Base-by-base conservation (phyloP, 2,888 invertebrate species). In the Tupiocoris notatus region DNA sequence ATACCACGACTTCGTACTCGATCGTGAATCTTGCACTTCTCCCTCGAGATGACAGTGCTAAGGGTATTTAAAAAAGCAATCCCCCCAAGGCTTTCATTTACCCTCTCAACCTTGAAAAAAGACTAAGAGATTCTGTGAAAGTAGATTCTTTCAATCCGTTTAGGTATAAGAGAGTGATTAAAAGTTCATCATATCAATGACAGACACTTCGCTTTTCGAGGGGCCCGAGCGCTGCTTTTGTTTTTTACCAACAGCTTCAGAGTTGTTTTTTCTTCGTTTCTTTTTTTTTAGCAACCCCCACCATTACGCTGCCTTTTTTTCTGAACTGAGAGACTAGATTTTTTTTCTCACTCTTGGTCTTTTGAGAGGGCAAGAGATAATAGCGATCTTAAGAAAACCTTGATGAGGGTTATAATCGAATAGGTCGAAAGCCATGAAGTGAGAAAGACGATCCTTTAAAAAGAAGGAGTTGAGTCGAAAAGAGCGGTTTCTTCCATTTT, bases 171-270 rank as follows among this genome's bases (percentile, higher is more conserved):
- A 76, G 75, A 67, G 78, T 78, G 78, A 78, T 78, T 78, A 78
- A 78, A 78, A 78, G 73, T 78, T 78, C 76, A 78, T 78, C 78
- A 78, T 78, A 78, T 78, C 78, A 78, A 78, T 78, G 78, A 77
- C 78, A 76, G 78, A 77, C 78, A 77, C 78, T 78, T 78, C 67
- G 39, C 23, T 39, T n/a, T 39, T 39, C 39, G 39, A 39, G 39
- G 39, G 39, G 39, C 39, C n/a, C 21, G 67, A 67, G 76, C 71
- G 24, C 66, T 21, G 78, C 71, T 76, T 78, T 78, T 78, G 76
- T 78, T 78, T 78, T 78, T 78, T 67, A 20, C 70, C 76, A 58
- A 61, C 61, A 63, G 75, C 65, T 68, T 23, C 23, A 17, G 23
- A 16, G 20, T n/a, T 21, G 20, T 67, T 64, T 61, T 66, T 70